These are phyloP conservation scores for Drosophila tsacasi DNA, from an alignment of 1,140 invertebrate species.

Conservation along the genomic window DNA sequence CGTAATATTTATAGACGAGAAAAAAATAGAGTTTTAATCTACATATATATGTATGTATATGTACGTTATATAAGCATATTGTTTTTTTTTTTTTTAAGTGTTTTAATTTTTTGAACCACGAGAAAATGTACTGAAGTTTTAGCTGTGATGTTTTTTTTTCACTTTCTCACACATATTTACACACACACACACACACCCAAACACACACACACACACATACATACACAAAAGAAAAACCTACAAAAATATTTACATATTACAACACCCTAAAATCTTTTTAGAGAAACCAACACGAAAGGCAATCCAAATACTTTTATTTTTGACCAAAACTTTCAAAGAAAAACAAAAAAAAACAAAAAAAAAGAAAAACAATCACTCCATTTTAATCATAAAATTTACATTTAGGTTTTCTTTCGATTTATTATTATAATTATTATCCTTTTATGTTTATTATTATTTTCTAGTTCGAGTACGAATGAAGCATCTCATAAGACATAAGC, in stretches of 20 bases:
- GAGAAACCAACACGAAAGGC: constrained; percentile 22
- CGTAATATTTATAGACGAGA: too few species aligned
- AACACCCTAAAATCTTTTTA: constrained; percentile 16
- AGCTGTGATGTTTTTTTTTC: constrained; percentile 82
- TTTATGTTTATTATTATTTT: constrained; percentile 16
- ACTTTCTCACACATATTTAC: constrained; percentile 74
- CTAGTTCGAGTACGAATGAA: constrained; percentile 43
- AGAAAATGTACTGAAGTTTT: constrained; percentile 81
- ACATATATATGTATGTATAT: constrained; percentile 36
- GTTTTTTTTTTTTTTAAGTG: constrained; percentile 35
- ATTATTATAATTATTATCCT: background rate
- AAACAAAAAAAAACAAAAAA: constrained; percentile 15
- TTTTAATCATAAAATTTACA: constrained; percentile 32
- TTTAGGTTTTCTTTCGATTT: constrained; percentile 25
- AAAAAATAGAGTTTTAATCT: constrained; percentile 35
- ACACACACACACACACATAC: constrained; percentile 9
- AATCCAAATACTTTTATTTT: constrained; percentile 32
- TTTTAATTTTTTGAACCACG: constrained; percentile 61
- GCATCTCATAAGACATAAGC: constrained; percentile 58
- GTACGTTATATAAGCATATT: constrained; percentile 26
- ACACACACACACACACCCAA: constrained; percentile 35
- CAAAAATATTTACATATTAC: constrained; percentile 29
- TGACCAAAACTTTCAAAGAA: constrained; percentile 38
- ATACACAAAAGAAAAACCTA: constrained; percentile 12
- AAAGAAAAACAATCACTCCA: constrained; percentile 45